A percentile compares a stretch with the other conserved stretches of the same genome.
Evolutionary conservation across 2,888 invertebrate species (phyloP).

Genomic region (Lacanobia oleracea): DNA sequence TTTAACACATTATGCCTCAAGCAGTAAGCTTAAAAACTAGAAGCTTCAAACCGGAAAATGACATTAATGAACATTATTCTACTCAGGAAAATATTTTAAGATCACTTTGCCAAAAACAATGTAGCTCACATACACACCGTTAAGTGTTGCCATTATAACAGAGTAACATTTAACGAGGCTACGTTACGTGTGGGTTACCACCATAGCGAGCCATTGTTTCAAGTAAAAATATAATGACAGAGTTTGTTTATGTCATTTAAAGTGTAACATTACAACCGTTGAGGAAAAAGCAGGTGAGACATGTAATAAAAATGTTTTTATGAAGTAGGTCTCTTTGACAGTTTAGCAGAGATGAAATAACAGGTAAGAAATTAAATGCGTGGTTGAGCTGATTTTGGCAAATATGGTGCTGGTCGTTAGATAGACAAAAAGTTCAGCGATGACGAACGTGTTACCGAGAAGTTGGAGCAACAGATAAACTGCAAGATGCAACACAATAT

Average conservation of each 20-base stretch:
- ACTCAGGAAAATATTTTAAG: constrained; percentile 3
- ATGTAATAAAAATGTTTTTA: constrained; percentile 17
- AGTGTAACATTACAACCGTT: constrained; percentile 35
- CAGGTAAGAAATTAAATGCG: constrained; percentile 9
- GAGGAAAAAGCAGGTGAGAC: constrained; percentile 44
- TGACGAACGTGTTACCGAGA: constrained; percentile 3
- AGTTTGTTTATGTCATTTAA: constrained; percentile 40
- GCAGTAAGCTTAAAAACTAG: neutral
- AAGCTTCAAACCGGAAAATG: constrained; percentile 1
- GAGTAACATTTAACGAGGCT: constrained; percentile 41
- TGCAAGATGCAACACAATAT: neutral
- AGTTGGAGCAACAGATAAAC: neutral
- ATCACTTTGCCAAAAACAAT: constrained; percentile 39
- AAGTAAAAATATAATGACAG: constrained; percentile 35
- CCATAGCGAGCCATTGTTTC: constrained; percentile 52
- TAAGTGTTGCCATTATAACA: constrained; percentile 53
- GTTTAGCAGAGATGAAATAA: constrained; percentile 35
- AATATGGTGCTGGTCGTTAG: constrained; percentile 5
- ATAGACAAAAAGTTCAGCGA: neutral
- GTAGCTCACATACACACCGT: constrained; percentile 31
- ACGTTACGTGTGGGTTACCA: constrained; percentile 39
- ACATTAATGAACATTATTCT: neutral
- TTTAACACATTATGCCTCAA: neutral
- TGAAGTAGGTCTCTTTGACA: constrained; percentile 5
- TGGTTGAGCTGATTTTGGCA: neutral